Evolutionary conservation across 2,113 vertebrate genomes (phyloP).

Genomic region (Phalacrocorax aristotelis): DNA sequence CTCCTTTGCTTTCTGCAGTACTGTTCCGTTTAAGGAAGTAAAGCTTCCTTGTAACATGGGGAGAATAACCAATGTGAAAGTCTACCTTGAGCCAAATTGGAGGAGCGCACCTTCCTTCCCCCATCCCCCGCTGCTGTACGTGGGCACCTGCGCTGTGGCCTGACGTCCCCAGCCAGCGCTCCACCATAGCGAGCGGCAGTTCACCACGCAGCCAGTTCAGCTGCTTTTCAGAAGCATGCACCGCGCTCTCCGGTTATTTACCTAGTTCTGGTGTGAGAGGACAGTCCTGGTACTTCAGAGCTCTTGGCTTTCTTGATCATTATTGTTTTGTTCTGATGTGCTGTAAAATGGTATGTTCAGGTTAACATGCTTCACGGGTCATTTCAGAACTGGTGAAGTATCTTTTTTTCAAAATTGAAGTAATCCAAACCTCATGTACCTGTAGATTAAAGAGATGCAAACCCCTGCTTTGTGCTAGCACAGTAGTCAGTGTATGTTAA

Average conservation of each 20-base stretch:
- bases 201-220: neutral
- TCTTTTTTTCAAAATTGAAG: neutral
- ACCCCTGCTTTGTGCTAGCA: neutral
- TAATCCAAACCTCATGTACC: constrained; percentile 2
- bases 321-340: constrained; percentile 5
- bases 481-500: neutral
- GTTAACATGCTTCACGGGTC: neutral
- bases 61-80: neutral
- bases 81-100: neutral
- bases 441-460: constrained; percentile 39
- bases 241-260: fast-evolving
- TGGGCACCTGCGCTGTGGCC: neutral
- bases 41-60: neutral
- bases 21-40: neutral
- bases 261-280: neutral
- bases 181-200: neutral
- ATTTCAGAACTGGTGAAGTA: neutral
- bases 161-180: neutral
- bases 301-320: neutral
- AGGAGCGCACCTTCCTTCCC: neutral
- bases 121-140: fast-evolving
- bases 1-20: neutral
- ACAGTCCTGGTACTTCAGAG: neutral
- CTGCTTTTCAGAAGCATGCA: neutral
- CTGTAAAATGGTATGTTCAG: constrained; percentile 3